Evolutionary conservation across 2,113 vertebrate species (phyloP).

Genomic region (Prionailurus bengalensis): DNA sequence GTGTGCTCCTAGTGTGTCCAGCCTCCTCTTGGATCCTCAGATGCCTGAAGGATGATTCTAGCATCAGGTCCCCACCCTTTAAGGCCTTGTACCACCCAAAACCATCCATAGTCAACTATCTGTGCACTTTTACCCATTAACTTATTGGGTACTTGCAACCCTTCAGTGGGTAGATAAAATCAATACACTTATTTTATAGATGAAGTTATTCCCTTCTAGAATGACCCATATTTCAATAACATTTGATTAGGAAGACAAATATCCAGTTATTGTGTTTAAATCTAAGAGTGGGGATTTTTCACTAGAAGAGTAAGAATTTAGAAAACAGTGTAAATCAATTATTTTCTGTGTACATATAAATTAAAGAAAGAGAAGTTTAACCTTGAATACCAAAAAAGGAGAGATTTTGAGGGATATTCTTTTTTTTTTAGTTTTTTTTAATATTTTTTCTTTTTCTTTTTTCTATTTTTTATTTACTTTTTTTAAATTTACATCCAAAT

Average conservation of each 20-base stretch:
- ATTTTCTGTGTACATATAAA: neutral
- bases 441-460: too few relatives aligned
- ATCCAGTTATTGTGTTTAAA: neutral
- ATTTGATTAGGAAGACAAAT: neutral
- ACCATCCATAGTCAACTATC: neutral
- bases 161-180: neutral
- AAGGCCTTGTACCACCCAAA: neutral
- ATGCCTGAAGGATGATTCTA: neutral
- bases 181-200: neutral
- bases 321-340: neutral
- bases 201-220: neutral
- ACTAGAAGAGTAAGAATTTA: neutral
- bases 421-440: too few relatives aligned
- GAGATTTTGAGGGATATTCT: neutral
- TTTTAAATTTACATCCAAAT: too few relatives aligned
- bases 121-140: neutral
- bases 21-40: neutral
- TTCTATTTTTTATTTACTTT: too few relatives aligned
- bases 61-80: neutral
- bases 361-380: neutral
- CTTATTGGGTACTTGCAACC: neutral
- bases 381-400: neutral
- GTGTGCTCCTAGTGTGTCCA: neutral
- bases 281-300: neutral
- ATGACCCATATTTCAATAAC: neutral